Conservation (phyloP, 2,113 vertebrate genomes). For the Sciurus niger region DNA sequence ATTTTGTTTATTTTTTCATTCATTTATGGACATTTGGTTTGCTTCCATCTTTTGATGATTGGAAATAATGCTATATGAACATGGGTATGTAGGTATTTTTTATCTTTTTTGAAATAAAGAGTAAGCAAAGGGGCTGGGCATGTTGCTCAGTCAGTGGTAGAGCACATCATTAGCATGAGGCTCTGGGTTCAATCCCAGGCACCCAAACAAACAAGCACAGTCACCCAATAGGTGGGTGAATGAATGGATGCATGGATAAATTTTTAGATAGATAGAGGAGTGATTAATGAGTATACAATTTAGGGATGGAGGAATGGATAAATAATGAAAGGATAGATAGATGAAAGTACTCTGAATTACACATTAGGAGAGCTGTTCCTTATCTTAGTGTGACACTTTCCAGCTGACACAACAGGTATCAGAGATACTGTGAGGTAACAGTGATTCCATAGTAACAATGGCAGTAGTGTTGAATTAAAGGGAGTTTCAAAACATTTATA, state of each 20-base stretch:
- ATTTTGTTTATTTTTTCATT: slow-evolving; percentile 19
- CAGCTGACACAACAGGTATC: neutral
- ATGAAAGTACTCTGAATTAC: neutral
- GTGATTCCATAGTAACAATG: neutral
- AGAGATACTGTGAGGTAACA: slow-evolving; percentile 28
- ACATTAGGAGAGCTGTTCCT: neutral
- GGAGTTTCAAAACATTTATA: slow-evolving; percentile 48
- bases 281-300: neutral
- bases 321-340: neutral
- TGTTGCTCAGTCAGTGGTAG: neutral
- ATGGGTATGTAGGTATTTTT: neutral
- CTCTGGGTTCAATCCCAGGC: neutral
- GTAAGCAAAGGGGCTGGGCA: neutral
- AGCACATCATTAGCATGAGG: neutral
- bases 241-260: neutral
- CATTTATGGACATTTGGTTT: neutral
- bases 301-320: neutral
- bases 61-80: neutral
- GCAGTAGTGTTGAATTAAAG: neutral
- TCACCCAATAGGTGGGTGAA: neutral
- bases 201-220: neutral
- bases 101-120: slow-evolving; percentile 39
- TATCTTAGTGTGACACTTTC: neutral
- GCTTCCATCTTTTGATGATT: neutral
- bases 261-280: neutral